Evolutionary conservation across 2,888 invertebrate species (phyloP), one percentile per base, ranked within the genome.

Genomic region (Colletes collaris): DNA sequence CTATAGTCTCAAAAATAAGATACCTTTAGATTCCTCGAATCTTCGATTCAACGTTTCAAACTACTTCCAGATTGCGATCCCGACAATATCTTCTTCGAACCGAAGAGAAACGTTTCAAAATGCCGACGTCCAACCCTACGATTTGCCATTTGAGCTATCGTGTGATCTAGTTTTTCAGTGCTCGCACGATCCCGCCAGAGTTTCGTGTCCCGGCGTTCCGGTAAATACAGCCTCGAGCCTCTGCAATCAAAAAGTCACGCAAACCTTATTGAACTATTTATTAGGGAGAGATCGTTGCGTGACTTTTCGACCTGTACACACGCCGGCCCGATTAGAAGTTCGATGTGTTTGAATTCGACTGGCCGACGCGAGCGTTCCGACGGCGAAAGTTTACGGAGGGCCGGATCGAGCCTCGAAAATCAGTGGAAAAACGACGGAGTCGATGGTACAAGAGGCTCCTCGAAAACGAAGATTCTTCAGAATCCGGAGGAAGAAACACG

Each of bases 401-500:
- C 13, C 10, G 58, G 27, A 58, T 40, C 56, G 52, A 27, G n/a
- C n/a, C 16, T 37, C 40, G 40, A 50, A 64, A 19, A 53, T n/a
- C 27, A 52, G 49, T 46, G 7, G 8, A 50, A 50, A 40, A 76
- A 74, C 40, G 11, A 10, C 13, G 50, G 50, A 13, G 19, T 44
- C 77, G 56, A 67, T 77, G 50, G 62, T 40, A 52, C 50, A 40
- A 37, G 62, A 46, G 79, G 50, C 13, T n/a, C 59, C 35, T 4
- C 44, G 64, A 71, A 70, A 81, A 64, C 56, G 19, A 67, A 71
- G 72, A 8, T 8, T 46, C 7, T 27, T 13, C 27, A 19, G 62
- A 58, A 63, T 46, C 63, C 11, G 35, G 35, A 53, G 74, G 44
- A 62, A 73, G 78, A 73, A 83, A 80, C 71, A 79, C 58, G 74